phyloP scores from a whole-genome alignment of 2,113 vertebrate species.

The rat (Rattus norvegicus) region DNA sequence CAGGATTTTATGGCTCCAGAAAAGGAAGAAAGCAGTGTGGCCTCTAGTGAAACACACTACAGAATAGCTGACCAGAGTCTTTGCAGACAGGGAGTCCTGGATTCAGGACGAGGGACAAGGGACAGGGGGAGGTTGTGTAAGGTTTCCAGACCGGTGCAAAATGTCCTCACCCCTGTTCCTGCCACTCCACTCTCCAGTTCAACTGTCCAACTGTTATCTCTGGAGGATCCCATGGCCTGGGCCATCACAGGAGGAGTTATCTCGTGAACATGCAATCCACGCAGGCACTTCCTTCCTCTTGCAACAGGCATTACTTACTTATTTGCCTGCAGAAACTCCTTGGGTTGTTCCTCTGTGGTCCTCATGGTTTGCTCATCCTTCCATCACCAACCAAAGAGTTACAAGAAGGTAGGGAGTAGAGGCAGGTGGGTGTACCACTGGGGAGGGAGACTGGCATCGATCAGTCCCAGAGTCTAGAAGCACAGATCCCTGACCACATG shows the following conservation, averaged over 20 bases:
- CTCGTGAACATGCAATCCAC: background rate
- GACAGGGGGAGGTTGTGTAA: background rate
- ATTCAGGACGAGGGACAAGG: background rate
- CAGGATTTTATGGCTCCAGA: slow-evolving; percentile 43
- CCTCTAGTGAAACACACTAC: background rate
- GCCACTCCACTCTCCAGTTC: slow-evolving; percentile 56
- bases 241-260: background rate
- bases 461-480: background rate
- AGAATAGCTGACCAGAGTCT: background rate
- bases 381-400: background rate
- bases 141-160: slow-evolving; percentile 10
- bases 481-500: background rate
- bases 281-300: slow-evolving; percentile 54
- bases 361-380: background rate
- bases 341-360: background rate
- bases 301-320: slow-evolving; percentile 11
- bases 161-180: background rate
- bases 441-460: background rate
- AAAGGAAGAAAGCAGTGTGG: background rate
- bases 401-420: background rate
- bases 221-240: background rate
- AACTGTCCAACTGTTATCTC: slow-evolving; percentile 8
- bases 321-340: slow-evolving; percentile 17
- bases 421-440: background rate
- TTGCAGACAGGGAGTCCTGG: slow-evolving; percentile 53